These are phyloP conservation scores for Theretra japonica DNA, from an alignment of 2,888 invertebrate genomes.

Conservation along the genomic window DNA sequence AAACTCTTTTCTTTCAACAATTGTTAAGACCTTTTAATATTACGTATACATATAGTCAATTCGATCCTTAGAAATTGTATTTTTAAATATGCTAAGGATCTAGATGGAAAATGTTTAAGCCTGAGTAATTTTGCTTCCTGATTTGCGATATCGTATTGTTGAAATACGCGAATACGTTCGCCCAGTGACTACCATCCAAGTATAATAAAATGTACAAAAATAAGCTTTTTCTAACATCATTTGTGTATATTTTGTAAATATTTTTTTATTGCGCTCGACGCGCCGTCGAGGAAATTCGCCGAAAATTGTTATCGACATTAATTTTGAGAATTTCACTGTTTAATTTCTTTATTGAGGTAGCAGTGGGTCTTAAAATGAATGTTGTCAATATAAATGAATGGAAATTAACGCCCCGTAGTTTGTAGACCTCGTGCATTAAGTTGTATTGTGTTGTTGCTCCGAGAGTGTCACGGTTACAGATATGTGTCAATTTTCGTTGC, in stretches of 20 bases:
- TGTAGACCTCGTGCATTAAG: background rate
- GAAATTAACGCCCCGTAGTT: conserved; percentile 30
- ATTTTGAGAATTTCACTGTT: conserved; percentile 31
- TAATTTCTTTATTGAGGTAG: conserved; percentile 21
- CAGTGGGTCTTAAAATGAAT: conserved; percentile 2
- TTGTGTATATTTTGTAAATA: conserved; percentile 66
- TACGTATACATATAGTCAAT: too few species aligned
- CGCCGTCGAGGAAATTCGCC: background rate
- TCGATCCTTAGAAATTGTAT: too few species aligned
- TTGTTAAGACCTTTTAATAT: too few species aligned
- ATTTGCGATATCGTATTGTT: background rate
- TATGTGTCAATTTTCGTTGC: conserved; percentile 61
- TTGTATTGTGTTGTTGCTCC: conserved; percentile 41
- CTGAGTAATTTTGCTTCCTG: background rate
- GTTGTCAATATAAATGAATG: background rate
- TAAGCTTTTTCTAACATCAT: conserved; percentile 27
- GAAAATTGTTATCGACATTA: conserved; percentile 31
- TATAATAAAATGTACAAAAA: conserved; percentile 28
- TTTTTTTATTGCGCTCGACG: conserved; percentile 44
- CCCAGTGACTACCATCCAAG: conserved; percentile 30
- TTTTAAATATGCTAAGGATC: too few species aligned
- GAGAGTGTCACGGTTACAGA: conserved; percentile 42
- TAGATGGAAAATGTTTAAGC: too few species aligned
- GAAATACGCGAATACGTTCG: conserved; percentile 21
- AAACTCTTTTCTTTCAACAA: too few species aligned